phyloP scores from a whole-genome alignment of 92 coral and sea anemone genomes.

The Paramuricea clavata region DNA sequence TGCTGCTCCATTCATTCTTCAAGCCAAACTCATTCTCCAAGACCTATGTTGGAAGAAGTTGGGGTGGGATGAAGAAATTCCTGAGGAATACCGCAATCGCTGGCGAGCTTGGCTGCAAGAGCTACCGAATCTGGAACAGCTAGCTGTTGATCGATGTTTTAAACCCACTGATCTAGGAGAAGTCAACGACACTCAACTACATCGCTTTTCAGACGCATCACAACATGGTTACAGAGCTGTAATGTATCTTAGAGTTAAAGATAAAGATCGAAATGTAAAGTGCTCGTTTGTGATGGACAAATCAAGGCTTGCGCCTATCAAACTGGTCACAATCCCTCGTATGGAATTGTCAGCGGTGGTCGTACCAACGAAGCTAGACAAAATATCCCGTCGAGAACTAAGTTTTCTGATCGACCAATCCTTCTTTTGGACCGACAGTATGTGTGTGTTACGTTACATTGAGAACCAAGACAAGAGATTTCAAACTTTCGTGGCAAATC shows the following conservation, averaged over 20 bases:
- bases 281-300: constrained; percentile 63
- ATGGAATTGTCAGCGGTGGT: constrained; percentile 51
- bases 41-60: constrained; percentile 57
- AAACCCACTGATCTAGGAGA: constrained; percentile 56
- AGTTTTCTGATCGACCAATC: constrained; percentile 36
- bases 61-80: constrained; percentile 62
- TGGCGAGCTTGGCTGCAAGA: constrained; percentile 63
- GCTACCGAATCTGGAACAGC: constrained; percentile 51
- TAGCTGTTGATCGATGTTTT: constrained; percentile 57
- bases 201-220: constrained; percentile 57
- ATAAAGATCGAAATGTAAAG: constrained; percentile 9
- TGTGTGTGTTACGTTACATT: constrained; percentile 32
- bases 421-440: constrained; percentile 57
- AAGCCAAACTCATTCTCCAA: constrained; percentile 66
- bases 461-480: constrained; percentile 42
- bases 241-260: constrained; percentile 41
- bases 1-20: constrained; percentile 63
- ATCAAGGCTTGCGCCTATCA: constrained; percentile 44
- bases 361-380: constrained; percentile 56
- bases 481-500: constrained; percentile 63
- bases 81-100: constrained; percentile 48
- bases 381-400: constrained; percentile 45
- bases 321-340: constrained; percentile 37
- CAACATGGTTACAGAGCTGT: constrained; percentile 56
- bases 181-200: constrained; percentile 58